These are phyloP conservation scores for Graphium colonna DNA, from an alignment of 2,888 invertebrate species.

Conservation along the genomic window DNA sequence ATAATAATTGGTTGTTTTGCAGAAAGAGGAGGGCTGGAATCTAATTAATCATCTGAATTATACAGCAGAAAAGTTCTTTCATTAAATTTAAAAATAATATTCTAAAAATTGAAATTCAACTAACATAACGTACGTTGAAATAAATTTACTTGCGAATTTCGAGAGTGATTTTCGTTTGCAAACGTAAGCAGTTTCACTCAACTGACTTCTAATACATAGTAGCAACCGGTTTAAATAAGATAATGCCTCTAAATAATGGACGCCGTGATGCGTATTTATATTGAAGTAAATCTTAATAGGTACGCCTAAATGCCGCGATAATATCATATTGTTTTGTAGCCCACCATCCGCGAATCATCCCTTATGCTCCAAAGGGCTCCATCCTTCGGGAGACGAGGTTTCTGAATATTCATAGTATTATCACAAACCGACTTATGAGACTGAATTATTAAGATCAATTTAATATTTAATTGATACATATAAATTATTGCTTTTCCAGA, in stretches of 20 bases:
- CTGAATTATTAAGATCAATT: slow-evolving; percentile 43
- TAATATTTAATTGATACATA: slow-evolving; percentile 23
- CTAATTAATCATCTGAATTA: slow-evolving; percentile 77
- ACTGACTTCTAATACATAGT: slow-evolving; percentile 35
- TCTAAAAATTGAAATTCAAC: slow-evolving; percentile 26
- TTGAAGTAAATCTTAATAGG: slow-evolving; percentile 79
- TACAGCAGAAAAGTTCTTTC: slow-evolving; percentile 62
- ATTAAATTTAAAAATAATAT: slow-evolving; percentile 58
- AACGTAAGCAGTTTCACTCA: slow-evolving; percentile 10
- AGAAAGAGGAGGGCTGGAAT: slow-evolving; percentile 65
- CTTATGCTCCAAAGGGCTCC: slow-evolving; percentile 74
- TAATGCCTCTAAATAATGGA: slow-evolving; percentile 74
- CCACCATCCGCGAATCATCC: slow-evolving; percentile 73
- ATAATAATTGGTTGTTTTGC: slow-evolving; percentile 76
- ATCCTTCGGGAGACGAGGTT: slow-evolving; percentile 65
- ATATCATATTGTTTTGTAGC: slow-evolving; percentile 78
- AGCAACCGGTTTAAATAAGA: slow-evolving; percentile 57
- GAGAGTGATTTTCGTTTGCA: neutral
- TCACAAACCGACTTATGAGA: slow-evolving; percentile 69
- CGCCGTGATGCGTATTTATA: slow-evolving; percentile 75
- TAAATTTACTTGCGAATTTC: neutral
- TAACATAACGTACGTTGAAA: slow-evolving; percentile 7
- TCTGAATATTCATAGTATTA: slow-evolving; percentile 76
- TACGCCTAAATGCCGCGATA: slow-evolving; percentile 75
- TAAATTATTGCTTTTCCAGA: neutral